These are phyloP conservation scores for Cryptomyrus ogoouensis DNA, from an alignment of 2,113 vertebrate genomes.

Conservation along the genomic window DNA sequence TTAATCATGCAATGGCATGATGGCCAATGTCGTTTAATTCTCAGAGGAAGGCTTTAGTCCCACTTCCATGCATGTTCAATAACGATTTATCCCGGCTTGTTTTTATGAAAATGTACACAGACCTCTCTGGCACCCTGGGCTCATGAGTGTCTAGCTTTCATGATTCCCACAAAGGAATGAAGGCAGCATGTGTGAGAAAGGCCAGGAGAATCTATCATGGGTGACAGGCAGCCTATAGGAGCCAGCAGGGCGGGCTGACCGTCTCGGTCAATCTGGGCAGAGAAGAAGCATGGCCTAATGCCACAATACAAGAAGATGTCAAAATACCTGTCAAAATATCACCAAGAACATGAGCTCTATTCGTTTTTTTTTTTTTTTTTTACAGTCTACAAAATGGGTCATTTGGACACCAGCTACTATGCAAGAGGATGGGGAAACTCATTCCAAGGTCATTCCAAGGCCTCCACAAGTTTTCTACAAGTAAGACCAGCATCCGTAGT, in stretches of 20 bases:
- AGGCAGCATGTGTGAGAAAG: background rate
- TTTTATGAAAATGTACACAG: background rate
- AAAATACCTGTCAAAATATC: background rate
- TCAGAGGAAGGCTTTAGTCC: background rate
- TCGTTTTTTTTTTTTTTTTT: background rate
- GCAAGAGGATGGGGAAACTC: background rate
- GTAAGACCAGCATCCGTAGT: background rate
- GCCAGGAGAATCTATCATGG: background rate
- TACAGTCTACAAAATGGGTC: background rate
- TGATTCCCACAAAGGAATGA: background rate
- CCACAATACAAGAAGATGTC: background rate
- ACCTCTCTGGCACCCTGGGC: background rate
- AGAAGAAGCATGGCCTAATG: background rate
- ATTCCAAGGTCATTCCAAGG: background rate
- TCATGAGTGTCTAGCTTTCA: background rate
- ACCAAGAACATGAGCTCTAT: background rate
- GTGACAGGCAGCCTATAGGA: background rate
- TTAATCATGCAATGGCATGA: background rate
- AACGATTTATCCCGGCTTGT: background rate
- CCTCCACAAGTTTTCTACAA: background rate
- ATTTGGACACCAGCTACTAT: background rate
- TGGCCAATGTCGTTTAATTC: background rate
- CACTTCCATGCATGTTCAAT: background rate
- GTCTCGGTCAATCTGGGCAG: background rate
- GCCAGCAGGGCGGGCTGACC: background rate